phyloP scores from a whole-genome alignment of 2,113 vertebrate genomes.

The Pseudorectes ferrugineus region DNA sequence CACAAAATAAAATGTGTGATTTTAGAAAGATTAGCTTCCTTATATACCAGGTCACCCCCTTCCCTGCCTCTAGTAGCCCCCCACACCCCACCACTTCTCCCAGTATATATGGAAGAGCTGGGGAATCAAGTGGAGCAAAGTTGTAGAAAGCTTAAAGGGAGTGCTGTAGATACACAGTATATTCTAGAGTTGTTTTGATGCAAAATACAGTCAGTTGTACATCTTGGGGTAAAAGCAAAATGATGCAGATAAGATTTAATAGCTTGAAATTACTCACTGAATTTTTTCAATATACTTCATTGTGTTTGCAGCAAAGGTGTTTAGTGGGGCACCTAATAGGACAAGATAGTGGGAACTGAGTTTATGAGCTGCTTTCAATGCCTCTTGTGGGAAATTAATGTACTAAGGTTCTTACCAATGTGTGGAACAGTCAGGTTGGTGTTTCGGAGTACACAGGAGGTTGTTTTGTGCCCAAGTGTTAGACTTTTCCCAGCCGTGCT shows the following conservation, averaged over 20 bases:
- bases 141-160: not conserved
- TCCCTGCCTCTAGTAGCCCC: fast-evolving
- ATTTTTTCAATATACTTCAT: not conserved
- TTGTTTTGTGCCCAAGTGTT: not conserved
- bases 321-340: not conserved
- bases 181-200: not conserved
- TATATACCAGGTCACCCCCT: not conserved
- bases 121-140: not conserved
- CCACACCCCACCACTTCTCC: too few relatives aligned
- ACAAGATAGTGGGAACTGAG: not conserved
- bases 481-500: not conserved
- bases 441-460: not conserved
- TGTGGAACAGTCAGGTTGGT: not conserved
- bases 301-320: not conserved
- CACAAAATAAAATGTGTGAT: not conserved
- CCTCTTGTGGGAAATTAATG: not conserved
- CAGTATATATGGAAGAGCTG: not conserved
- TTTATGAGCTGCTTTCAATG: not conserved
- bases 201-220: not conserved
- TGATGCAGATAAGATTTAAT: not conserved
- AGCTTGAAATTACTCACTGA: not conserved
- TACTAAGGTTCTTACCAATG: not conserved
- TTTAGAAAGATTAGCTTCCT: not conserved
- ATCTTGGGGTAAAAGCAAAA: not conserved
- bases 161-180: not conserved